Evolutionary conservation across 2,113 vertebrate genomes (phyloP).

Genomic region (Psephotus haematonotus): DNA sequence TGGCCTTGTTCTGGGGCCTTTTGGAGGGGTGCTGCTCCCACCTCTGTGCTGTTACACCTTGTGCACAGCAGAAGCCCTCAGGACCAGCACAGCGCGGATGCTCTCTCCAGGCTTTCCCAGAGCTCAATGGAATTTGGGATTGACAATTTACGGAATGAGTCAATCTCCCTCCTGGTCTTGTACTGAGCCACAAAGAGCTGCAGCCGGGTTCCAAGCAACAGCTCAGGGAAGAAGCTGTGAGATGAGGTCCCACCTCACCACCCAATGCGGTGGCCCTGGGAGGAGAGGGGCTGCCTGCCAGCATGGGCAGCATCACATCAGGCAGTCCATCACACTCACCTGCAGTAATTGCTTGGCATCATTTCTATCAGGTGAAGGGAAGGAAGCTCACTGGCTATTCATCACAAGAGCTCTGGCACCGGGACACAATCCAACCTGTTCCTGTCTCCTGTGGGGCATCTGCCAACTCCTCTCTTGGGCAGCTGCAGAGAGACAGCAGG

Average conservation of each 20-base stretch:
- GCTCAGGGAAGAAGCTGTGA: not conserved
- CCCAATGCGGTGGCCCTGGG: too few species aligned
- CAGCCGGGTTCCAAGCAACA: not conserved
- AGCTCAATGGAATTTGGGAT: not conserved
- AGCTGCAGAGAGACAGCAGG: not conserved
- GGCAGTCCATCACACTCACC: not conserved
- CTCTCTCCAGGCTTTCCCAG: not conserved
- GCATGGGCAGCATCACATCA: not conserved
- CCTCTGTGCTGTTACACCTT: fast-evolving
- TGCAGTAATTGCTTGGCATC: not conserved
- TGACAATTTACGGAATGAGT: not conserved
- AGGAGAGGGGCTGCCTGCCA: not conserved
- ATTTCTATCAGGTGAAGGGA: not conserved
- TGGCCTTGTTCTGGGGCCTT: not conserved
- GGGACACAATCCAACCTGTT: not conserved
- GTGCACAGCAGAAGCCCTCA: not conserved
- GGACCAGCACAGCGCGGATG: not conserved
- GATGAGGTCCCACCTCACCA: not conserved
- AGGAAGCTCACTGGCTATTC: not conserved
- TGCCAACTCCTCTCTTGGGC: not conserved
- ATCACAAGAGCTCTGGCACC: not conserved
- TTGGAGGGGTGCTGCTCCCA: not conserved
- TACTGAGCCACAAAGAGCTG: not conserved
- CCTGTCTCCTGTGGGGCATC: too few species aligned
- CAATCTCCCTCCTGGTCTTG: not conserved